Conservation (phyloP, 2,797 vertebrate genomes). For the Choloepus didactylus region DNA sequence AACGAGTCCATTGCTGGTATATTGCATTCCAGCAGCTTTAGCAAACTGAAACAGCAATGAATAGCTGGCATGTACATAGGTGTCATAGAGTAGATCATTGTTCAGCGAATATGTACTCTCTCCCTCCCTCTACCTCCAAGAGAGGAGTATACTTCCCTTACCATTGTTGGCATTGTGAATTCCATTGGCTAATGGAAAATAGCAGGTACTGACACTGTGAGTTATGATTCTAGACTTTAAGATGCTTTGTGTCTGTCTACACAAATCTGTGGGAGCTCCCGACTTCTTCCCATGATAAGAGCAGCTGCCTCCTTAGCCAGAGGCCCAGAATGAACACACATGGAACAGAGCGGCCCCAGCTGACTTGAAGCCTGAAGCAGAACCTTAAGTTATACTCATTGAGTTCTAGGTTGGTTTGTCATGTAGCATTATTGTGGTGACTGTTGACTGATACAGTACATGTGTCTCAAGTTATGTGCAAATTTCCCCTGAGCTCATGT, state of each 20-base stretch:
- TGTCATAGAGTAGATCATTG: not conserved
- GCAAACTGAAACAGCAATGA: not conserved
- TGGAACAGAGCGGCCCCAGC: not conserved
- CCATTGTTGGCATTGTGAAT: not conserved
- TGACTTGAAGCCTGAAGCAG: not conserved
- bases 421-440: not conserved
- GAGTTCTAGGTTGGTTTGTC: not conserved
- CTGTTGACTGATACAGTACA: not conserved
- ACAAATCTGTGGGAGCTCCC: not conserved
- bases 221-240: not conserved
- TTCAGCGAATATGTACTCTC: not conserved
- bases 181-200: not conserved
- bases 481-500: not conserved
- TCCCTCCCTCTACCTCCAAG: not conserved
- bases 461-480: not conserved
- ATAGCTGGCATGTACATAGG: not conserved
- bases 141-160: not conserved
- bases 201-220: not conserved
- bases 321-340: not conserved
- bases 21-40: no score
- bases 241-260: not conserved
- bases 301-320: not conserved
- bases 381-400: not conserved
- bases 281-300: not conserved
- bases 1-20: no score